A percentile compares a stretch with the other conserved stretches of the same genome.
Conservation (phyloP, 2,797 vertebrate species). For the Argentina silus region DNA sequence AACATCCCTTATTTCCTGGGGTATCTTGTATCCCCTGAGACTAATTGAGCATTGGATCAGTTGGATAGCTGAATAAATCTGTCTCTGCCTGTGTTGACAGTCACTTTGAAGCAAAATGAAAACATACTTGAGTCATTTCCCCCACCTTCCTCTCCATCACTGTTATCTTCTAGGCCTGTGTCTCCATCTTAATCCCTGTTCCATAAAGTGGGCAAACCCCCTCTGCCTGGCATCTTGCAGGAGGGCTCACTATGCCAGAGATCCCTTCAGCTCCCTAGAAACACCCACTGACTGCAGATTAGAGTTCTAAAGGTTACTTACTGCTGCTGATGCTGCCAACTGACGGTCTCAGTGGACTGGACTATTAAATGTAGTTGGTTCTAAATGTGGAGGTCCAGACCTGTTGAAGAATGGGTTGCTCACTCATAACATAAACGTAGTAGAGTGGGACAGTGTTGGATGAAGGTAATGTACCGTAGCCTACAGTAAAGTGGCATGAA, state of each 20-base stretch:
- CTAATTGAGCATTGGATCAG: too few relatives aligned
- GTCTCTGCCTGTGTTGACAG: too few relatives aligned
- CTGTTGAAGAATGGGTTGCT: not conserved
- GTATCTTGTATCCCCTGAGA: too few relatives aligned
- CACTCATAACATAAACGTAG: constrained; percentile 12
- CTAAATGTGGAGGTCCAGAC: constrained; percentile 16
- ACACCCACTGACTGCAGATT: not conserved
- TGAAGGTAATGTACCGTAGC: not conserved
- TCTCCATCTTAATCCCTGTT: too few relatives aligned
- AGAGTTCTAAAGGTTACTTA: not conserved
- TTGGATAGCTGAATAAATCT: too few relatives aligned
- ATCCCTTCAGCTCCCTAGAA: not conserved
- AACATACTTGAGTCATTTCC: too few relatives aligned
- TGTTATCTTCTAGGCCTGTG: too few relatives aligned
- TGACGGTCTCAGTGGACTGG: not conserved
- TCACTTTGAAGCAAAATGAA: too few relatives aligned
- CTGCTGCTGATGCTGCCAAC: not conserved
- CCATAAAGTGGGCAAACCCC: too few relatives aligned
- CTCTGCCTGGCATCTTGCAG: too few relatives aligned
- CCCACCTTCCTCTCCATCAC: too few relatives aligned
- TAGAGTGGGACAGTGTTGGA: not conserved
- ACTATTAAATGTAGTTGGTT: not conserved
- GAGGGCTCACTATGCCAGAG: not conserved
- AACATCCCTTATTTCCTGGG: too few relatives aligned
- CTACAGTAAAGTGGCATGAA: constrained; percentile 14